Evolutionary conservation across 2,797 vertebrate species (phyloP).

Genomic region (Decapterus maruadsi): DNA sequence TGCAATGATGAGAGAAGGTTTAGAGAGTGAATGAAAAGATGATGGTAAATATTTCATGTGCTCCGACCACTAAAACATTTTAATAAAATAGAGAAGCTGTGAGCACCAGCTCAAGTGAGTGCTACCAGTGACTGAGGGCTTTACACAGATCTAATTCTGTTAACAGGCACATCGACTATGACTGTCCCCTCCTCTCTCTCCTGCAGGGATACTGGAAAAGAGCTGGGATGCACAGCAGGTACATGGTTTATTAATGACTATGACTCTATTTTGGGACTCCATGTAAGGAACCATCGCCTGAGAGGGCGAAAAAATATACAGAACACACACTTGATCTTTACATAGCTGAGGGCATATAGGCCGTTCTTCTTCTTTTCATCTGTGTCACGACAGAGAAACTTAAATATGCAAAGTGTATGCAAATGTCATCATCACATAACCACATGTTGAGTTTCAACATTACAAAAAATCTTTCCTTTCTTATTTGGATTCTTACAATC

Average conservation of each 20-base stretch:
- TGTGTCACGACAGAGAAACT: constrained; percentile 14
- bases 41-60: constrained; percentile 49
- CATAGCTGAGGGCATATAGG: constrained; percentile 8
- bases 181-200: constrained; percentile 39
- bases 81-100: constrained; percentile 52
- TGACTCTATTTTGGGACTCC: constrained; percentile 72
- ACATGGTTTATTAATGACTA: constrained; percentile 81
- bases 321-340: constrained; percentile 50
- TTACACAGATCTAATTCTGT: constrained; percentile 47
- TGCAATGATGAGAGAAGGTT: constrained; percentile 22
- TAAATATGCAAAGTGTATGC: constrained; percentile 11
- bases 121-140: constrained; percentile 38
- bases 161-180: constrained; percentile 38
- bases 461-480: background rate
- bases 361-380: constrained; percentile 7
- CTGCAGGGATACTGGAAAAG: constrained; percentile 62
- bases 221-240: constrained; percentile 74
- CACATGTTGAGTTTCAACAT: constrained; percentile 15
- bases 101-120: constrained; percentile 36
- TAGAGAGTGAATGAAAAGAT: constrained; percentile 39
- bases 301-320: constrained; percentile 50
- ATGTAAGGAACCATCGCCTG: constrained; percentile 44
- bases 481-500: background rate
- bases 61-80: constrained; percentile 51
- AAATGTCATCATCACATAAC: constrained; percentile 20